These are phyloP conservation scores for Polymixis lichenea DNA, from an alignment of 2,888 invertebrate genomes.

Conservation along the genomic window DNA sequence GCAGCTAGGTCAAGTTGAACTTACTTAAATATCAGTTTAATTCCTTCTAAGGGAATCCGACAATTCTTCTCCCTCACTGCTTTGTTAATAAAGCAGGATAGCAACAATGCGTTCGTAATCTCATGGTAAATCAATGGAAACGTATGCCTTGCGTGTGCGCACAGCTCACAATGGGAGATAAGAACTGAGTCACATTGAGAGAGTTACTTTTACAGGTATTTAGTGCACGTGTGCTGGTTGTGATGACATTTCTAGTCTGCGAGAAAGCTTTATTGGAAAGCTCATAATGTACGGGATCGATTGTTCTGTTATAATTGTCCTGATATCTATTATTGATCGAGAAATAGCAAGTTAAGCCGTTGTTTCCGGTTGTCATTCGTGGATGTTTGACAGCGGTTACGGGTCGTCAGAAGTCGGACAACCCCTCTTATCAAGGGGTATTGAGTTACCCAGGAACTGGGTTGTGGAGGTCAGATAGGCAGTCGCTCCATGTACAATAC, in stretches of 20 bases:
- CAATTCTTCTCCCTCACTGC: conserved; percentile 28
- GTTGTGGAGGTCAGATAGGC: too few relatives aligned
- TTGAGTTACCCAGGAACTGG: too few relatives aligned
- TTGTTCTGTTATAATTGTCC: conserved; percentile 44
- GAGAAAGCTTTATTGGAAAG: conserved; percentile 66
- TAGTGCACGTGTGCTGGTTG: conserved; percentile 44
- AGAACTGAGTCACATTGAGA: conserved; percentile 71
- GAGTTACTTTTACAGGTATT: conserved; percentile 66
- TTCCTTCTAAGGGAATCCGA: conserved; percentile 29
- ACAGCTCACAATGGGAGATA: conserved; percentile 69
- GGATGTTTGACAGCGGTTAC: too few relatives aligned
- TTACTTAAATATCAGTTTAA: conserved; percentile 27
- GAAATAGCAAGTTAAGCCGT: not conserved
- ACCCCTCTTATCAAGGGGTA: too few relatives aligned
- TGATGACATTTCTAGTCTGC: conserved; percentile 55
- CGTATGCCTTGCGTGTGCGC: conserved; percentile 51
- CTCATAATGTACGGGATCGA: conserved; percentile 31
- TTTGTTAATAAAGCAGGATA: conserved; percentile 31
- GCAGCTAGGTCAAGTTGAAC: conserved; percentile 53
- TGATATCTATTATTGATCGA: conserved; percentile 4
- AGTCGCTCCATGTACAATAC: too few relatives aligned
- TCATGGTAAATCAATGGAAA: conserved; percentile 61
- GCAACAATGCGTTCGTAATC: conserved; percentile 44
- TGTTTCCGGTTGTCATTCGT: too few relatives aligned
- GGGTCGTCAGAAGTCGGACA: too few relatives aligned